Percentiles rank a stretch among this genome's conserved stretches.
phyloP scores from a whole-genome alignment of 2,113 vertebrate genomes.

The Lipotes vexillifer region DNA sequence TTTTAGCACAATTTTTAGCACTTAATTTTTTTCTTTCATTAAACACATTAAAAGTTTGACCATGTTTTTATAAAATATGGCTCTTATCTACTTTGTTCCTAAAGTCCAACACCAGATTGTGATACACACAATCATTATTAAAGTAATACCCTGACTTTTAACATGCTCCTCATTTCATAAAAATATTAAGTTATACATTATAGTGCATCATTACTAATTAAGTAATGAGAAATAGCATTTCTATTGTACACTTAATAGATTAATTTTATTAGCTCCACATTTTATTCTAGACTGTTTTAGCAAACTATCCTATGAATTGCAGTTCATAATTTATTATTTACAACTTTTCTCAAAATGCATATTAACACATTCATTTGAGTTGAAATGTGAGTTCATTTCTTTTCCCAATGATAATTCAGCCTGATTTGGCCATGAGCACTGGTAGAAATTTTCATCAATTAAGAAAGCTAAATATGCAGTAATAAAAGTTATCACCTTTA shows the following conservation, averaged over 20 bases:
- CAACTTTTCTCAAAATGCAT: slow-evolving; percentile 8
- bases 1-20: no score
- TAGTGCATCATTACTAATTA: neutral
- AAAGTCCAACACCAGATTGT: neutral
- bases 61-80: neutral
- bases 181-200: neutral
- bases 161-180: neutral
- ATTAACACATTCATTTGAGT: neutral
- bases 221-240: neutral
- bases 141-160: neutral
- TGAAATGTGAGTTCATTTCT: neutral
- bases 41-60: neutral
- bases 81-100: neutral
- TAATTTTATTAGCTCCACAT: neutral
- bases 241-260: slow-evolving; percentile 6
- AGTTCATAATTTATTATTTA: neutral
- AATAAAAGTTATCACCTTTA: neutral
- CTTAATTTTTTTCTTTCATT: no score
- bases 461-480: neutral
- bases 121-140: neutral
- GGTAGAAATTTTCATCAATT: neutral
- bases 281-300: neutral
- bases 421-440: neutral
- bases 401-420: slow-evolving; percentile 26
- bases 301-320: neutral